Percentiles rank a stretch among this genome's conserved stretches.
Evolutionary conservation across 2,113 vertebrate genomes (phyloP).

Genomic region (Hylia prasina): DNA sequence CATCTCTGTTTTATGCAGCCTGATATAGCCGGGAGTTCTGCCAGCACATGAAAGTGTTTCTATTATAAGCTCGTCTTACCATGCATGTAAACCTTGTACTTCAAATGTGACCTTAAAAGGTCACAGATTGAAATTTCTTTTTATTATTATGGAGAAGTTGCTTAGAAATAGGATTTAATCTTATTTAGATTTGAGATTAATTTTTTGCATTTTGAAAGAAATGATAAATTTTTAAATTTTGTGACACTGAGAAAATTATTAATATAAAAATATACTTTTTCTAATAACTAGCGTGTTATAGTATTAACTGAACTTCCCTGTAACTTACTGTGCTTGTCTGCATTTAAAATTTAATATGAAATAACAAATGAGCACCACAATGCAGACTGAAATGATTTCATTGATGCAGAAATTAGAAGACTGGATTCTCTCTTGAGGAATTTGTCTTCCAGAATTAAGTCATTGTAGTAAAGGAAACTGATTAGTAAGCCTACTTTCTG

Average conservation of each 20-base stretch:
- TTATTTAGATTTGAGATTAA: neutral
- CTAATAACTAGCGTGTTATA: neutral
- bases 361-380: neutral
- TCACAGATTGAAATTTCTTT: neutral
- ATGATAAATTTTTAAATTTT: neutral
- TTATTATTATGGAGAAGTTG: neutral
- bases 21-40: slow-evolving; percentile 23
- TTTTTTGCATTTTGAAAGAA: neutral
- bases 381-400: neutral
- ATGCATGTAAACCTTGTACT: neutral
- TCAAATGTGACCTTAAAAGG: slow-evolving; percentile 15
- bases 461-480: neutral
- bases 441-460: neutral
- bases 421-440: neutral
- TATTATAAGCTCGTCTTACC: slow-evolving; percentile 31
- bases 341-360: neutral
- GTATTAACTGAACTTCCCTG: neutral
- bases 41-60: slow-evolving; percentile 33
- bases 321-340: neutral
- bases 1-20: neutral
- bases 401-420: neutral
- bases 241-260: neutral
- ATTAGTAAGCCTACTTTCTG: neutral
- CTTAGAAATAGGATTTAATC: neutral
- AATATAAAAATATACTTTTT: neutral